phyloP scores from a whole-genome alignment of 2,797 vertebrate genomes.

The Fundulus diaphanus region DNA sequence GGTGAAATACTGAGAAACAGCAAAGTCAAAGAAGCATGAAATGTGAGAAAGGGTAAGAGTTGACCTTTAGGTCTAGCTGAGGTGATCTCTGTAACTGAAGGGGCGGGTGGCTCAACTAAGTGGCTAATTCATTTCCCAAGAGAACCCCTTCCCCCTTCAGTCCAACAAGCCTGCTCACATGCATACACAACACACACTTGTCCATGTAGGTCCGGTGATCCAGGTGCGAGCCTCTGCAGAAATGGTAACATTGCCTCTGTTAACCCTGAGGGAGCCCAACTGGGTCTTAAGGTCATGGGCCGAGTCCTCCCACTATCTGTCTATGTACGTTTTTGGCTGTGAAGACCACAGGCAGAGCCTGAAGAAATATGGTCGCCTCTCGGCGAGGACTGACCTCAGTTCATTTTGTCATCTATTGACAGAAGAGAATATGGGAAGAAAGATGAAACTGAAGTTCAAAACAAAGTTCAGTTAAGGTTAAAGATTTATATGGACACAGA shows the following conservation, averaged over 20 bases:
- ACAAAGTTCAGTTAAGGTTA: conserved; percentile 51
- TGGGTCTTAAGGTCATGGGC: conserved; percentile 65
- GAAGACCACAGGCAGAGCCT: conserved; percentile 68
- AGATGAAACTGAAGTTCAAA: conserved; percentile 26
- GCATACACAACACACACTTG: conserved; percentile 34
- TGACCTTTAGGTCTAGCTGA: conserved; percentile 74
- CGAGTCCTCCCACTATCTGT: conserved; percentile 78
- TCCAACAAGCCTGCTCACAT: conserved; percentile 21
- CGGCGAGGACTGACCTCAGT: conserved; percentile 52
- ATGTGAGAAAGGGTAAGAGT: conserved; percentile 74
- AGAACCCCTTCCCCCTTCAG: conserved; percentile 47
- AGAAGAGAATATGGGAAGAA: conserved; percentile 33
- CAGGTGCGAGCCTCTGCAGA: conserved; percentile 73
- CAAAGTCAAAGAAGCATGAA: conserved; percentile 44
- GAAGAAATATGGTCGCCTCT: conserved; percentile 64
- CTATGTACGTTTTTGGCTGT: conserved; percentile 68
- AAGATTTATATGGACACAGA: conserved; percentile 7
- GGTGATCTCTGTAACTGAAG: conserved; percentile 74
- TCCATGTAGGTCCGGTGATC: conserved; percentile 59
- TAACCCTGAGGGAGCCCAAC: conserved; percentile 64
- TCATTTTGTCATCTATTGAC: conserved; percentile 57
- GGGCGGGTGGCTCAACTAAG: conserved; percentile 72
- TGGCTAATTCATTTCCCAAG: conserved; percentile 79
- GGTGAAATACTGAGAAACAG: conserved; percentile 49
- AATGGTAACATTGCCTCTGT: conserved; percentile 57